Base-by-base conservation (phyloP, 2,888 invertebrate genomes). In the Hirtodrosophila cameraria region DNA sequence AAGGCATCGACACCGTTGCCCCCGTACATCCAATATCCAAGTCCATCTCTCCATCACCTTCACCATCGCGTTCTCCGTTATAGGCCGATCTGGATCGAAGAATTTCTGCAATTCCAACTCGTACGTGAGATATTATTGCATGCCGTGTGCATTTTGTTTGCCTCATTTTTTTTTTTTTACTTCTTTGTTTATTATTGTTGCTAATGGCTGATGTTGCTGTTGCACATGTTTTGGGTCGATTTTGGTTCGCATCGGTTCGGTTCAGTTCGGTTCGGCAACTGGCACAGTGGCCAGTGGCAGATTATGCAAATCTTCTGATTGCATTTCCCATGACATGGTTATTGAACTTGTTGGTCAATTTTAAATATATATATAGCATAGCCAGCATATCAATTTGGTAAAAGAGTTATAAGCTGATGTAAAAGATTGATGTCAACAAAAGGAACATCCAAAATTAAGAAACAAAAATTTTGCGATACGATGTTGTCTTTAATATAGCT, bases 111-210 rank as follows among this genome's bases (percentile, higher is more conserved):
- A 57, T 78, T 48, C 43, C 15, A 54, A 53, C 58, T 64, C 60
- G 75, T 80, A 85, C 80, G 86, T 80, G 86, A 82, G 84, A 71
- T 61, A 72, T 69, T 68, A 67, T 58, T 71, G 75, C 60, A 67
- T 50, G 62, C 53, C 38, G 35, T 43, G 48, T 59, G 55, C 54
- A 61, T 48, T 66, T 53, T 59, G 38, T 31, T 67, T 42, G 31
- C 46, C 58, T 25, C 54, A 49, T 30, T 49, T 54, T n/a, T n/a
- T n/a, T n/a, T n/a, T n/a, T n/a, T n/a, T n/a, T n/a, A n/a, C n/a
- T 23, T 23, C 48, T 35, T 49, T 71, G 54, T 63, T 67, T 54
- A 38, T 43, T 61, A 20, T 45, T 45, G 23, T 15, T 20, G 33
- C 15, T 8, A 20, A 11, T 20, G 20, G 8, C 8, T 25, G n/a